Base-by-base conservation (phyloP, 1,140 invertebrate genomes). In the Microplitis mediator region DNA sequence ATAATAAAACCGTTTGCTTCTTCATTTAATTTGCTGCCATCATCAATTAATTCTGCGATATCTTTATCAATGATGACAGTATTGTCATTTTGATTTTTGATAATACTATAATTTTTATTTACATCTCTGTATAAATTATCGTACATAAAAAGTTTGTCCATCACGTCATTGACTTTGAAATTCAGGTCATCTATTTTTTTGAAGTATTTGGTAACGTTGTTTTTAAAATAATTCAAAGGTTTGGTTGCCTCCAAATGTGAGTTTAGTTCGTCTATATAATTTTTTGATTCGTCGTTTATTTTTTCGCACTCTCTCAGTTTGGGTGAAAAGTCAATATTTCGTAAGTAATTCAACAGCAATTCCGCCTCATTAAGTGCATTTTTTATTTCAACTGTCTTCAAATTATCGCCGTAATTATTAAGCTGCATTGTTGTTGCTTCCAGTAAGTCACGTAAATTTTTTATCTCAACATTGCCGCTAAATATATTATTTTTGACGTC, bases 341-440 rank as follows among this genome's bases (percentile, higher is more conserved):
- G 89, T 13, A 93, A 87, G 36, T 87, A 79, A 14, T 88, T 89
- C 4, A 92, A 75, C 51, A 91, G 80, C 61, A 84, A 82, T 39
- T 86, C 88, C 0, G 90, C 90, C 78, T 91, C 89, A 73, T 90
- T 89, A 16, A 92, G 72, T 0, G 89, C 89, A 72, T 89, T 88
- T 54, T 89, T 88, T 3, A 91, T 88, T 72, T 89, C 90, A 16
- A 91, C 78, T 78, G 89, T 89, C 45, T 87, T 88, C 63, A 89
- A 86, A 2, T 90, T 89, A 51, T 86, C 86, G 4, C 88, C 88
- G 62, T 91, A 91, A 4, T 89, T 86, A 72, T 86, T 79, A 45
- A 92, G 77, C 54, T 83, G 81, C 6, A 77, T 78, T 45, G 89
- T 87, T 34, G 86, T 84, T 61, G 82, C 83, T 66, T 83, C 76